Conservation (phyloP, 2,888 invertebrate genomes). For the Encarsia formosa region DNA sequence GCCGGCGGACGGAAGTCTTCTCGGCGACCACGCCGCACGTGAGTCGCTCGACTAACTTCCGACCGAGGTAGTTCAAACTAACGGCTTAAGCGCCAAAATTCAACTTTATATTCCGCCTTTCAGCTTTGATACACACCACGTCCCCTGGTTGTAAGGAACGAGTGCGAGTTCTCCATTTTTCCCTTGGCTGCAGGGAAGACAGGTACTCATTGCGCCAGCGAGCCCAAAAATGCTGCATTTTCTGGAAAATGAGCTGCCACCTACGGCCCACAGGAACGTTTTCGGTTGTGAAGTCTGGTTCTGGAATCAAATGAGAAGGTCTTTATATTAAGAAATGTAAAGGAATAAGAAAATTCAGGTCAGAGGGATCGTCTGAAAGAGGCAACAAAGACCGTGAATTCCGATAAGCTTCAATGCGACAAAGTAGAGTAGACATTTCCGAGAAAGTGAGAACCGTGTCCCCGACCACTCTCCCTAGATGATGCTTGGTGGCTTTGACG, state of each 20-base stretch:
- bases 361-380: conserved; percentile 2
- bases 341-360: not conserved
- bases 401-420: too few species aligned
- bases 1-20: too few species aligned
- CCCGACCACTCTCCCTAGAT: not conserved
- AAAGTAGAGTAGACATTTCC: not conserved
- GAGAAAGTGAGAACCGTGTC: not conserved
- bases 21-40: too few species aligned
- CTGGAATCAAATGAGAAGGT: not conserved
- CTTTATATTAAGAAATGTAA: not conserved
- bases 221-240: not conserved
- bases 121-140: too few species aligned
- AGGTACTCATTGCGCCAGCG: too few species aligned
- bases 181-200: too few species aligned
- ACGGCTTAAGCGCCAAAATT: too few species aligned
- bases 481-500: not conserved
- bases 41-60: too few species aligned
- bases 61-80: too few species aligned
- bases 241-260: not conserved
- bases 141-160: too few species aligned
- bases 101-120: too few species aligned
- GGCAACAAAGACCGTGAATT: not conserved
- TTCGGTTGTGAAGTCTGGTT: not conserved
- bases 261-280: not conserved
- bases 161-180: too few species aligned